Evolutionary conservation across 2,888 invertebrate species (phyloP).

Genomic region (Busseola fusca): DNA sequence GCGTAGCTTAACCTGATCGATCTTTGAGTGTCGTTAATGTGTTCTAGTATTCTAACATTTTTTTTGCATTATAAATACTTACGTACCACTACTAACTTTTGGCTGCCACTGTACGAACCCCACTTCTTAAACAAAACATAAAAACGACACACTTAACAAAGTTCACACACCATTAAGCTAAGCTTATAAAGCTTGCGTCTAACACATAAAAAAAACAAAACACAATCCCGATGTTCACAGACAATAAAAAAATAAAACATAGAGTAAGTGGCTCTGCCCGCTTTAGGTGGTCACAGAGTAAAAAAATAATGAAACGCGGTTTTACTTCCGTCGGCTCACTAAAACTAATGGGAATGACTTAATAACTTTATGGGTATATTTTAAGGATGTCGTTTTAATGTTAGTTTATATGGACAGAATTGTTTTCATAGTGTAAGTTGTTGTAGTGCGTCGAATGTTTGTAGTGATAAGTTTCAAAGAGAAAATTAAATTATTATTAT

Average conservation of each 20-base stretch:
- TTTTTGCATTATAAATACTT: too few relatives aligned
- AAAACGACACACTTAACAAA: slow-evolving; percentile 17
- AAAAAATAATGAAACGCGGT: slow-evolving; percentile 67
- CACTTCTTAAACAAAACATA: too few relatives aligned
- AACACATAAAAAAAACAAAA: slow-evolving; percentile 38
- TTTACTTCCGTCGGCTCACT: slow-evolving; percentile 53
- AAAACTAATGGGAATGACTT: slow-evolving; percentile 58
- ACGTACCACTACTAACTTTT: too few relatives aligned
- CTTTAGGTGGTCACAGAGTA: slow-evolving; percentile 67
- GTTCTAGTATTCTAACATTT: too few relatives aligned
- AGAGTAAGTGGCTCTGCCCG: slow-evolving; percentile 28
- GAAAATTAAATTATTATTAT: too few relatives aligned
- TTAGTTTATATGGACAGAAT: background rate
- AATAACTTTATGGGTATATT: slow-evolving; percentile 15
- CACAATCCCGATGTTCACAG: slow-evolving; percentile 25
- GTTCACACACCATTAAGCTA: slow-evolving; percentile 32
- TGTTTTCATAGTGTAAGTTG: too few relatives aligned
- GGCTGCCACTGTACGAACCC: too few relatives aligned
- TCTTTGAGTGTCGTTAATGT: too few relatives aligned
- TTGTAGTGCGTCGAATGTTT: too few relatives aligned
- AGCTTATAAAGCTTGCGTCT: slow-evolving; percentile 17
- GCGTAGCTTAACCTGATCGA: too few relatives aligned
- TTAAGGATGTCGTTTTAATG: slow-evolving; percentile 12
- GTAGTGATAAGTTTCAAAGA: too few relatives aligned
- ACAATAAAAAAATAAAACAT: slow-evolving; percentile 56